Evolutionary conservation across 2,888 invertebrate species (phyloP).

Genomic region (Steinernema hermaphroditum): DNA sequence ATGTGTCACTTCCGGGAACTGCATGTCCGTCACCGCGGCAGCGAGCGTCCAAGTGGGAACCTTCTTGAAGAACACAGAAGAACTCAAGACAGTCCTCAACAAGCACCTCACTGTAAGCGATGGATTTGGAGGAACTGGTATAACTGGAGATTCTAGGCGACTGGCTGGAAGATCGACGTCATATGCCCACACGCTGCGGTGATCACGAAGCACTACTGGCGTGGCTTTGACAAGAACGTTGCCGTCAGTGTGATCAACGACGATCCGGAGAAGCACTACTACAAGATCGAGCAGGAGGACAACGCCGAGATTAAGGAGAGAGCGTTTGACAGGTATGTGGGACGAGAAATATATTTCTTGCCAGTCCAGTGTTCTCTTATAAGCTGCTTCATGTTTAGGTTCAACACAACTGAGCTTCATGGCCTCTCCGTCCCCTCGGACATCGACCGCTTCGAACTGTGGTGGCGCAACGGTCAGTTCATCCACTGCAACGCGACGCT

Average conservation of each 20-base stretch:
- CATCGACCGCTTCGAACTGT: background rate
- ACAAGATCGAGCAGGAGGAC: background rate
- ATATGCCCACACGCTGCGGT: background rate
- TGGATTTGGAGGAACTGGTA: no score
- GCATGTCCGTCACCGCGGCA: background rate
- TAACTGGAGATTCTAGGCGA: background rate
- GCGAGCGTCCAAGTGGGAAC: slow-evolving; percentile 2
- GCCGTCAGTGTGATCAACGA: background rate
- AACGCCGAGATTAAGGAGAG: background rate
- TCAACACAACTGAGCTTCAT: background rate
- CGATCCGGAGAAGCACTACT: background rate
- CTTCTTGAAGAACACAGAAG: background rate
- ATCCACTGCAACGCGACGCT: background rate
- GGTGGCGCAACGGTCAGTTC: slow-evolving; percentile 19
- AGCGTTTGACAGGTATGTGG: slow-evolving; percentile 23
- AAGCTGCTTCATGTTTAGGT: background rate
- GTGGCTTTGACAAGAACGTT: background rate
- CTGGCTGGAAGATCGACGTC: slow-evolving; percentile 1
- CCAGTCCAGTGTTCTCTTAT: background rate
- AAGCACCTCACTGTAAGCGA: background rate
- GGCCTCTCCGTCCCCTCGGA: background rate
- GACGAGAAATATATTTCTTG: background rate
- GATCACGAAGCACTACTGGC: slow-evolving; percentile 15
- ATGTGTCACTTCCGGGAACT: background rate
- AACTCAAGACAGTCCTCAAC: background rate